A percentile compares a stretch with the other conserved stretches of the same genome.
These are phyloP conservation scores for Meloe dianella DNA, from an alignment of 2,888 invertebrate species.

Conservation along the genomic window DNA sequence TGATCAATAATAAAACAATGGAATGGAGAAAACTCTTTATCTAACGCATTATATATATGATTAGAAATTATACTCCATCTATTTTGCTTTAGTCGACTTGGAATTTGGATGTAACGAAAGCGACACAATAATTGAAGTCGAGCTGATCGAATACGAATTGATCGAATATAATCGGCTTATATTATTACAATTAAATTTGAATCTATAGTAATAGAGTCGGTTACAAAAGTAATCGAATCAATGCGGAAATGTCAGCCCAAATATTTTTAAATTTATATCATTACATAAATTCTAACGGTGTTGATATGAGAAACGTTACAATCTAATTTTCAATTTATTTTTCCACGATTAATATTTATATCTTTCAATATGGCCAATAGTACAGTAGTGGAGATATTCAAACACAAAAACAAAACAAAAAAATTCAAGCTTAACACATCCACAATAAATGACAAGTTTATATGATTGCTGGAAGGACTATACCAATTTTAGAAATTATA, in stretches of 20 bases:
- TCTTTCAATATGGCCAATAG: background rate
- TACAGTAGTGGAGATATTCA: background rate
- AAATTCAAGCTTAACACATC: too few species aligned
- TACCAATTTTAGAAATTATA: background rate
- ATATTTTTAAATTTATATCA: background rate
- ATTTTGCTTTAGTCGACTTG: background rate
- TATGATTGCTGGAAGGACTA: background rate
- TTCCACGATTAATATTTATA: background rate
- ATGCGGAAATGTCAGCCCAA: background rate
- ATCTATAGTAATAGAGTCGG: background rate
- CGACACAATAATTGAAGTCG: background rate
- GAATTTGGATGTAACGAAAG: too few species aligned
- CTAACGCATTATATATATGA: constrained; percentile 1
- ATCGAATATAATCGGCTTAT: background rate
- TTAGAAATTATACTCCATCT: too few species aligned
- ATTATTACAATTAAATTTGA: background rate
- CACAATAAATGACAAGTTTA: background rate
- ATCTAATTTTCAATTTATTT: background rate
- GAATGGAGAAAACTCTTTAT: background rate
- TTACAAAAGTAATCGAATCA: background rate
- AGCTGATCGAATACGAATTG: too few species aligned
- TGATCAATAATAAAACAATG: background rate
- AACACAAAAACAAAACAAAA: too few species aligned
- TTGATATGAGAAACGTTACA: background rate
- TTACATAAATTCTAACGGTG: background rate